Evolutionary conservation across 2,888 invertebrate species (phyloP).

Genomic region (Aphidius colemani): DNA sequence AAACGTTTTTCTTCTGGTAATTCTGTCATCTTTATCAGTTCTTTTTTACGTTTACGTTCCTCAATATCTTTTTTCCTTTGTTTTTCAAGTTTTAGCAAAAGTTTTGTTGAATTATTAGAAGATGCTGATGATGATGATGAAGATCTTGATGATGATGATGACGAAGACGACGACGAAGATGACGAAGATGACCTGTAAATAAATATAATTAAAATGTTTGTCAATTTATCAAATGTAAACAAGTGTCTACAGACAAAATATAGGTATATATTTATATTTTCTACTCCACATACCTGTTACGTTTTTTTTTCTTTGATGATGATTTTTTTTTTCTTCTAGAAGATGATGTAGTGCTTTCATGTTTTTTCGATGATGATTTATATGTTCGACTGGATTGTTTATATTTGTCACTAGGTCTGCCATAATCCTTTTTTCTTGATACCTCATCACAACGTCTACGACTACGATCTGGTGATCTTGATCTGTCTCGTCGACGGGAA

Average conservation of each 20-base stretch:
- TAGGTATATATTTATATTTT: not conserved
- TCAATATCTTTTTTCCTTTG: constrained; percentile 71
- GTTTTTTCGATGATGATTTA: constrained; percentile 35
- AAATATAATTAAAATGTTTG: constrained; percentile 7
- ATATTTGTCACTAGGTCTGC: constrained; percentile 21
- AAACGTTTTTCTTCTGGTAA: constrained; percentile 92
- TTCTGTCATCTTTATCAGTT: constrained; percentile 83
- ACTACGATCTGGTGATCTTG: constrained; percentile 27
- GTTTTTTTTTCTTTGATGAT: constrained; percentile 42
- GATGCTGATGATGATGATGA: constrained; percentile 52
- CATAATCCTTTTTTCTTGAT: constrained; percentile 22
- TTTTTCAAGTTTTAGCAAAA: constrained; percentile 75
- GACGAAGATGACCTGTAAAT: constrained; percentile 13
- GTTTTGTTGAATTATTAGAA: constrained; percentile 66
- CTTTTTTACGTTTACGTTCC: constrained; percentile 73
- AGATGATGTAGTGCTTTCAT: constrained; percentile 34
- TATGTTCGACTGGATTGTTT: constrained; percentile 33
- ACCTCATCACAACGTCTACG: constrained; percentile 24
- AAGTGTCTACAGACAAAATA: not conserved
- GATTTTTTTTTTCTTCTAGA: constrained; percentile 37
- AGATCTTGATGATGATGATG: constrained; percentile 42
- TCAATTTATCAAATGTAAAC: constrained; percentile 16
- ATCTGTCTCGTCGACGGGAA: constrained; percentile 18
- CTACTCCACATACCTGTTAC: constrained; percentile 38
- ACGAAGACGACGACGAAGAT: constrained; percentile 28